A percentile compares a stretch with the other conserved stretches of the same genome.
Evolutionary conservation across 2,113 vertebrate species (phyloP).

Genomic region (Herpailurus yagouaroundi): DNA sequence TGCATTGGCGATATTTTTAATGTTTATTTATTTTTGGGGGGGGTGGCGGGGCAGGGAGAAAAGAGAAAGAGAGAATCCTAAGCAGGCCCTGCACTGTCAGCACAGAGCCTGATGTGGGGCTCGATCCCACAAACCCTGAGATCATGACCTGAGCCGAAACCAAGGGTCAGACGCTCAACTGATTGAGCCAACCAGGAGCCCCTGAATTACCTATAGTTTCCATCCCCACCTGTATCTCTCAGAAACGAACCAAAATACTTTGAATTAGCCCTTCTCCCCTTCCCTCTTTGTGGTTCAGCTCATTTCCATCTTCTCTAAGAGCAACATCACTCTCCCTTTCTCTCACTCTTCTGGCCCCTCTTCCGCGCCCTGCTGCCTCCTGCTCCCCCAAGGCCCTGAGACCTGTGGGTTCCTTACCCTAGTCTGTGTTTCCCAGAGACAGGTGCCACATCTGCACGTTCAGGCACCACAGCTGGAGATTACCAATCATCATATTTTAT

Average conservation of each 20-base stretch:
- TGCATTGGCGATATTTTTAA: slow-evolving; percentile 12
- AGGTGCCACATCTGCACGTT: background rate
- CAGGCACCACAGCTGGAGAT: slow-evolving; percentile 63
- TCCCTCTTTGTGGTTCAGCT: background rate
- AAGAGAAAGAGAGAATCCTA: no score
- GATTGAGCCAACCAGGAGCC: no score
- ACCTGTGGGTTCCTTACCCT: background rate
- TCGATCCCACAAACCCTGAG: no score
- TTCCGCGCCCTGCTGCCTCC: background rate
- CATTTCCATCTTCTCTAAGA: background rate
- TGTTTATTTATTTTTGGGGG: no score
- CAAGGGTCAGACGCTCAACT: no score
- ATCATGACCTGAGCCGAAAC: no score
- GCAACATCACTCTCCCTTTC: background rate
- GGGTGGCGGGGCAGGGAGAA: no score
- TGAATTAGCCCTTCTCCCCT: background rate
- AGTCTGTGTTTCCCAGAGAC: background rate
- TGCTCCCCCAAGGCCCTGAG: background rate
- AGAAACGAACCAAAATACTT: slow-evolving; percentile 39
- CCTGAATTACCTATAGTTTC: slow-evolving; percentile 26
- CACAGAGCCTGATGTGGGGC: no score
- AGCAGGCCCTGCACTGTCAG: no score
- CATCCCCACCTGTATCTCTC: background rate
- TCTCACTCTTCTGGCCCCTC: background rate
- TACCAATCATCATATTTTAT: slow-evolving; percentile 47